Evolutionary conservation across 2,888 invertebrate genomes (phyloP).

Genomic region (Nemurella pictetii): DNA sequence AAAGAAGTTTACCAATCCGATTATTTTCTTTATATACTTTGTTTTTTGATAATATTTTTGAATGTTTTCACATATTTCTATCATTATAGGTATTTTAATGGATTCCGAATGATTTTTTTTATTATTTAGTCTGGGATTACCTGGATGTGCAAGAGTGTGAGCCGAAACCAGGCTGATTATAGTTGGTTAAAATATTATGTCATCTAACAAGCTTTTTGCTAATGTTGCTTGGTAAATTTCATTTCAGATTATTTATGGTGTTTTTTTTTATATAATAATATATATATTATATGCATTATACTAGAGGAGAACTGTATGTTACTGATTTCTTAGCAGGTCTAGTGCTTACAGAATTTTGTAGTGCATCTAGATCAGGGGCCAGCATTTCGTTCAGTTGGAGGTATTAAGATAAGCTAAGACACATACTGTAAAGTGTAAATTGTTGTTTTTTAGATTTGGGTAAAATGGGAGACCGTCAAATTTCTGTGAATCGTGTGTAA

Average conservation of each 20-base stretch:
- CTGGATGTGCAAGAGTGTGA: neutral
- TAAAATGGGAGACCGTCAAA: too few species aligned
- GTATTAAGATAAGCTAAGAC: too few species aligned
- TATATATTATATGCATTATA: constrained; percentile 10
- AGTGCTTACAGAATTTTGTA: neutral
- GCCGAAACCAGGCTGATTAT: neutral
- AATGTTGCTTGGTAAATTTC: neutral
- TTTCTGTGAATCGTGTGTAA: too few species aligned
- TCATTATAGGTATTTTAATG: neutral
- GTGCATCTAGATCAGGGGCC: neutral
- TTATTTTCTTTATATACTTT: neutral
- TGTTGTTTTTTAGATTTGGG: too few species aligned
- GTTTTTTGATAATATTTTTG: neutral
- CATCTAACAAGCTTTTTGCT: neutral
- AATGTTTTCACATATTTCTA: neutral
- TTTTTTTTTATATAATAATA: constrained; percentile 18
- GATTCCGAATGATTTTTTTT: neutral
- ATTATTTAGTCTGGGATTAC: neutral
- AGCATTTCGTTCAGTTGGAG: too few species aligned
- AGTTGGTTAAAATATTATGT: neutral
- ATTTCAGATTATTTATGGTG: neutral
- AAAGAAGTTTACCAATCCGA: neutral
- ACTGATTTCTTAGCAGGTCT: neutral
- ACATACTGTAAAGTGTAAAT: too few species aligned
- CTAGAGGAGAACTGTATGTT: neutral